These are phyloP conservation scores for Petrosia ficiformis DNA, from an alignment of 37 sponge, comb jelly and placozoan genomes.

Conservation along the genomic window DNA sequence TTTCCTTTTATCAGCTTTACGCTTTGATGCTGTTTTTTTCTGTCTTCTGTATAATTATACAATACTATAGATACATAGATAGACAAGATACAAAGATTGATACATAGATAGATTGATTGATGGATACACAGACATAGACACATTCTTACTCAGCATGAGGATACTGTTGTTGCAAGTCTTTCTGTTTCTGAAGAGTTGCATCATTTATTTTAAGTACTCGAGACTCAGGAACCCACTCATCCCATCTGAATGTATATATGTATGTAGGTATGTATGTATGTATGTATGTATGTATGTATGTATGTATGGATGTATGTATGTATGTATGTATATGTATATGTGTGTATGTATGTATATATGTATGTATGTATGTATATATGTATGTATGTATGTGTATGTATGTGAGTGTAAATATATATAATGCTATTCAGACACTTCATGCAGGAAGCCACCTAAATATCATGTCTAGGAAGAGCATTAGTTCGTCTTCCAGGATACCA, in stretches of 20 bases:
- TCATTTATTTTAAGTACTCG: constrained; percentile 80
- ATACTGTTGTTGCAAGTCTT: constrained; percentile 64
- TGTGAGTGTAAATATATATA: too few relatives aligned
- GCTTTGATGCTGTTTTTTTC: background rate
- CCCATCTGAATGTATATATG: constrained; percentile 78
- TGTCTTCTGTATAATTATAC: background rate
- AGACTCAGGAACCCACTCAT: constrained; percentile 90
- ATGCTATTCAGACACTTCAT: too few relatives aligned
- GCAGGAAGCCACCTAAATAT: too few relatives aligned
- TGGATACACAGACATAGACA: background rate
- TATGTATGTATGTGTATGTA: too few relatives aligned
- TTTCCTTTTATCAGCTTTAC: background rate
- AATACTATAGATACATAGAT: too few relatives aligned
- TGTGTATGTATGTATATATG: background rate
- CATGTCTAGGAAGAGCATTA: too few relatives aligned
- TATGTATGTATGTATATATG: constrained; percentile 6
- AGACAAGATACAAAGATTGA: too few relatives aligned
- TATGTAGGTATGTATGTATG: too few relatives aligned
- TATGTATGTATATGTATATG: background rate
- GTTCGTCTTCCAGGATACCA: too few relatives aligned
- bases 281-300: background rate
- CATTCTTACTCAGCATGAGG: constrained; percentile 13
- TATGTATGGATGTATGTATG: too few relatives aligned
- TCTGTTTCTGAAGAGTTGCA: constrained; percentile 79
- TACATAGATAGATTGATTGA: background rate